Conservation (phyloP, 1,140 invertebrate genomes). For the Planococcus citri region DNA sequence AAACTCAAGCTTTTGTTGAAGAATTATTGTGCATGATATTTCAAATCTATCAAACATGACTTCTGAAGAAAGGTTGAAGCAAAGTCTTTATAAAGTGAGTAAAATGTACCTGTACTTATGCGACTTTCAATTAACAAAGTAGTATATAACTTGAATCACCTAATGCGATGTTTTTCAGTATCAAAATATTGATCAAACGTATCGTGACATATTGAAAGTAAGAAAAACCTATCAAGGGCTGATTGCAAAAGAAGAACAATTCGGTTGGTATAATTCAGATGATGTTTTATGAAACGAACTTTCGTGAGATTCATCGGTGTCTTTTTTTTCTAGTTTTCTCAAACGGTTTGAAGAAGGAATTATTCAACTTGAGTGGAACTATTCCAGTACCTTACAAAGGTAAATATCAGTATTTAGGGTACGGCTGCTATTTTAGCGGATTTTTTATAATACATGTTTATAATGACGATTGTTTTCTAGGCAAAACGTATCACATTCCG, state of each 20-base stretch:
- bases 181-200: background rate
- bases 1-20: no score
- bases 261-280: background rate
- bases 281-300: background rate
- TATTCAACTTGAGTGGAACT: constrained; percentile 78
- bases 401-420: constrained; percentile 31
- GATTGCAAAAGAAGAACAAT: background rate
- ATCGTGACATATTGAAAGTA: background rate
- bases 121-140: no score
- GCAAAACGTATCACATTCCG: constrained; percentile 87
- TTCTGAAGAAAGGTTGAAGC: background rate
- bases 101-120: background rate
- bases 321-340: constrained; percentile 63
- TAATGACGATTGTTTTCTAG: no score
- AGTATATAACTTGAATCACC: no score
- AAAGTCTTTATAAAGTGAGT: background rate
- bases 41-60: no score
- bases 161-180: background rate
- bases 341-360: constrained; percentile 68
- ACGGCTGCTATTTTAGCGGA: background rate
- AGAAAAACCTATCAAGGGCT: background rate
- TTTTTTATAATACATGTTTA: constrained; percentile 9
- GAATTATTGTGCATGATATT: no score
- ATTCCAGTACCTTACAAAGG: constrained; percentile 87
- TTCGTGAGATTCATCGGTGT: constrained; percentile 26